Evolutionary conservation across 2,888 invertebrate species (phyloP).

Genomic region (Chymomyza amoena): DNA sequence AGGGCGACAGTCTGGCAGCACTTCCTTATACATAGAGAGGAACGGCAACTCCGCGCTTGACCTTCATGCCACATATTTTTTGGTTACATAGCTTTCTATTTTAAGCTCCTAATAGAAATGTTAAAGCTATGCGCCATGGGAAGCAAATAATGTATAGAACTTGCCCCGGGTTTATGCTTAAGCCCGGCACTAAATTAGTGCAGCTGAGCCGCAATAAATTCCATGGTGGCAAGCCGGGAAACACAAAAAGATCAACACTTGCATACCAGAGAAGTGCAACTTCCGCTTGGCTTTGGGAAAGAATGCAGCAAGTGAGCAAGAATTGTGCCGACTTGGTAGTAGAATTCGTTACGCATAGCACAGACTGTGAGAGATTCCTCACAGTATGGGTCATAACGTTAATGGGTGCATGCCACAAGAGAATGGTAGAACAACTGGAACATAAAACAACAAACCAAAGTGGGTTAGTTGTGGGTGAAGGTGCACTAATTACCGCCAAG

Average conservation of each 20-base stretch:
- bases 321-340: constrained; percentile 36
- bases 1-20: constrained; percentile 14
- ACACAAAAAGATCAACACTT: constrained; percentile 32
- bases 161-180: constrained; percentile 31
- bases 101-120: constrained; percentile 21
- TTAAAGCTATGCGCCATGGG: not conserved
- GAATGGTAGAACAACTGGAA: constrained; percentile 1
- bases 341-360: constrained; percentile 46
- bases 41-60: constrained; percentile 22
- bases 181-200: constrained; percentile 51
- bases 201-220: constrained; percentile 40
- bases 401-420: constrained; percentile 57
- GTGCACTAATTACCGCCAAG: not conserved
- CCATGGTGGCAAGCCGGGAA: constrained; percentile 24
- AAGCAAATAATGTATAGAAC: constrained; percentile 17
- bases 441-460: constrained; percentile 26
- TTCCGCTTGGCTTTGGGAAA: constrained; percentile 64
- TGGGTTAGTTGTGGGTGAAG: constrained; percentile 55
- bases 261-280: constrained; percentile 56
- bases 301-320: constrained; percentile 43
- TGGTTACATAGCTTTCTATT: constrained; percentile 55
- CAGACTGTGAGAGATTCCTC: constrained; percentile 1
- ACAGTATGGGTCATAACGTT: constrained; percentile 44
- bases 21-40: not conserved
- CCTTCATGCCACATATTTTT: constrained; percentile 54